A percentile compares a stretch with the other conserved stretches of the same genome.
phyloP scores from a whole-genome alignment of 1,140 invertebrate species.

The Spodoptera frugiperda region DNA sequence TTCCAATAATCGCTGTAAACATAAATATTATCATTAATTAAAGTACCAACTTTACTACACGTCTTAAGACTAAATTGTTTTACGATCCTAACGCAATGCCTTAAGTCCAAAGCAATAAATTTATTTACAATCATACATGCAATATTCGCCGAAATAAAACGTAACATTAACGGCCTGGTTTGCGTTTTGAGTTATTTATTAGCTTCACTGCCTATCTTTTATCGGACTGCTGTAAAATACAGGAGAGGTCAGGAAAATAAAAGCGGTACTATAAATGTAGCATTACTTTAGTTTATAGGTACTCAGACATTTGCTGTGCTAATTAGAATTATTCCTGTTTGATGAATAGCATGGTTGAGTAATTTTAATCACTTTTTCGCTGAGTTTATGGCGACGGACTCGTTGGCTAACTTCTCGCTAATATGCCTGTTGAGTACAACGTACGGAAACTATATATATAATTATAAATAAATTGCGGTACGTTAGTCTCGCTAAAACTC shows the following conservation, averaged over 20 bases:
- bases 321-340: slow-evolving; percentile 6
- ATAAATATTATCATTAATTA: neutral
- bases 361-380: no score
- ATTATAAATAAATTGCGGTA: no score
- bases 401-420: no score
- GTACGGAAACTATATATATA: no score
- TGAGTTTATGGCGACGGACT: no score
- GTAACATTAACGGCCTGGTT: neutral
- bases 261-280: neutral
- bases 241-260: slow-evolving; percentile 4
- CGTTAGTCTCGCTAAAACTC: no score
- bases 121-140: neutral
- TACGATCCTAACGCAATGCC: neutral
- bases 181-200: slow-evolving; percentile 33
- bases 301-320: neutral
- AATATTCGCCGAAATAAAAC: slow-evolving; percentile 7
- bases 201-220: neutral
- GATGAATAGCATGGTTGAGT: no score
- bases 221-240: neutral
- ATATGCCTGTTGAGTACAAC: no score
- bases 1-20: neutral
- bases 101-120: slow-evolving; percentile 3
- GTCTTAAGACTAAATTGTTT: slow-evolving; percentile 15
- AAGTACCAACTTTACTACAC: neutral
- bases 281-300: slow-evolving; percentile 1